Base-by-base conservation (phyloP, 2,888 invertebrate species). In the Ormyrus pomaceus region DNA sequence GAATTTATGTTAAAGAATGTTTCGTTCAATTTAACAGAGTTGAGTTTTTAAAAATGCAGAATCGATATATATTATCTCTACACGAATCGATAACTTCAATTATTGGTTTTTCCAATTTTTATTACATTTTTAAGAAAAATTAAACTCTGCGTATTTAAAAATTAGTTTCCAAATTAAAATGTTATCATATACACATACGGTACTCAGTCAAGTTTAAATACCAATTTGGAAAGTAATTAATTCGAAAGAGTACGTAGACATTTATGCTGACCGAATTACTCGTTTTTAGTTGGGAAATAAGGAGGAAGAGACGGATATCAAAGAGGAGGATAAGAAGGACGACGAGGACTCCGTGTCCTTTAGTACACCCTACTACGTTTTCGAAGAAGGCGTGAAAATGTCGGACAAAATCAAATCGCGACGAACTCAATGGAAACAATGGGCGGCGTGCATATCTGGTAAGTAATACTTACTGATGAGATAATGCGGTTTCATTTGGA, bases 361-460 rank as follows among this genome's bases (percentile, higher is more conserved):
- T 34, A 34, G 0, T 4, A 34, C 34, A 34, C 34, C 34, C 0
- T 34, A 34, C 34, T 34, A 34, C 34, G 34, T 34, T 34, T 34
- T 34, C 34, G 34, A 34, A 74, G 79, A 85, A 55, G 72, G 64
- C 56, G 51, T 46, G 65, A 77, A 75, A 55, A n/a, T 64, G 58
- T 81, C 78, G 80, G 79, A 82, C 13, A 82, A 82, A 51, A 78
- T 46, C 73, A 81, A 34, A 34, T 34, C 34, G 34, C 34, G 34
- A 51, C 85, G 86, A 19, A 86, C 88, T 11, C 89, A 88, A 84
- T 89, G 88, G 87, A 88, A 87, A 80, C 89, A 90, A 82, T 90
- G 90, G 89, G 83, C 89, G 1, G 90, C 89, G 9, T 91, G 91
- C 76, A 86, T 89, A 80, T 88, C 88, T 82, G 89, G 89, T 90